These are phyloP conservation scores for Sorex maritimensis DNA, from an alignment of 2,797 vertebrate species.

Conservation along the genomic window DNA sequence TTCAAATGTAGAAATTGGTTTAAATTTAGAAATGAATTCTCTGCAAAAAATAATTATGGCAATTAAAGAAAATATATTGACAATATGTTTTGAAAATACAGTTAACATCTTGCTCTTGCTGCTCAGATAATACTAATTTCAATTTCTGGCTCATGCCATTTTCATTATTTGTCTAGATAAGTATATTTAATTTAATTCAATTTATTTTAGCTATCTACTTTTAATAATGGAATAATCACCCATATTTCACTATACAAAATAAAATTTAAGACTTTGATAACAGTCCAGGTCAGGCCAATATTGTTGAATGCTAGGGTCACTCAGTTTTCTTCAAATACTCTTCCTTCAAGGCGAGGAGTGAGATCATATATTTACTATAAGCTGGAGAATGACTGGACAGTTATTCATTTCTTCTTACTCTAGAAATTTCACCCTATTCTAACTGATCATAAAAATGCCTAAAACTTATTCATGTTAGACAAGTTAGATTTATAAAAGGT, in stretches of 20 bases:
- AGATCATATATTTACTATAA: slow-evolving; percentile 41
- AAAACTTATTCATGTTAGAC: slow-evolving; percentile 17
- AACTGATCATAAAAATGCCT: slow-evolving; percentile 54
- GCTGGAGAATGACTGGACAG: neutral
- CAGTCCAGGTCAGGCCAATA: neutral
- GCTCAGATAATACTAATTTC: slow-evolving; percentile 24
- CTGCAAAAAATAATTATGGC: slow-evolving; percentile 14
- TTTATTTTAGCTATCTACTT: slow-evolving; percentile 62
- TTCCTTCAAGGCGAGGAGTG: neutral
- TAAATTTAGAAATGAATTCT: slow-evolving; percentile 43
- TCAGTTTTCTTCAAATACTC: neutral
- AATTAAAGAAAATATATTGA: slow-evolving; percentile 13
- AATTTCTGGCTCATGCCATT: slow-evolving; percentile 11
- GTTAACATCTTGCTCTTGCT: neutral
- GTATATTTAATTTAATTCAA: neutral
- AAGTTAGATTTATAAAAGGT: slow-evolving; percentile 20
- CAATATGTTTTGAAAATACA: slow-evolving; percentile 25
- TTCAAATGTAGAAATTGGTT: slow-evolving; percentile 36
- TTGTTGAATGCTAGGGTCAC: neutral
- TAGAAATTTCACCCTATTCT: neutral
- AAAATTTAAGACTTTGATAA: slow-evolving; percentile 8
- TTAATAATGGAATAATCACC: slow-evolving; percentile 27
- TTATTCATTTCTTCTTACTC: slow-evolving; percentile 27
- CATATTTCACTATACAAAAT: slow-evolving; percentile 14
- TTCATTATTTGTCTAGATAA: neutral